Percentiles rank a stretch among this genome's conserved stretches.
phyloP scores from a whole-genome alignment of 2,888 invertebrate species.

The Torymus auratus region DNA sequence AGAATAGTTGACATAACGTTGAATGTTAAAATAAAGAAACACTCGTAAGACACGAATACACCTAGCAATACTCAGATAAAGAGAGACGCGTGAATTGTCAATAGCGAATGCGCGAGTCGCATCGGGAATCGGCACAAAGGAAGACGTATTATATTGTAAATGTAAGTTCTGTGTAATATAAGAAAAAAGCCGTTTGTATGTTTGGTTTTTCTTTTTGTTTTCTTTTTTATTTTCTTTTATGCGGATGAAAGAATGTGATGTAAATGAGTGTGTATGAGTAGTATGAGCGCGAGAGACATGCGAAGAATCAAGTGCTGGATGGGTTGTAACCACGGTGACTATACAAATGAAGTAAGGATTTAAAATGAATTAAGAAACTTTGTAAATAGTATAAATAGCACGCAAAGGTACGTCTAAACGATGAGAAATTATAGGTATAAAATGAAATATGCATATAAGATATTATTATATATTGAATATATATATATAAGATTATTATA shows the following conservation, averaged over 20 bases:
- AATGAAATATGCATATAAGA: conserved; percentile 75
- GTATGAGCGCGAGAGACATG: conserved; percentile 50
- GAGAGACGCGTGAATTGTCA: conserved; percentile 45
- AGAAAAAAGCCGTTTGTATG: conserved; percentile 57
- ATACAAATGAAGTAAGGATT: conserved; percentile 59
- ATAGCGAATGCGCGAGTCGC: conserved; percentile 57
- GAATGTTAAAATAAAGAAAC: conserved; percentile 23
- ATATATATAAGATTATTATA: conserved; percentile 67
- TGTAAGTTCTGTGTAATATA: conserved; percentile 64
- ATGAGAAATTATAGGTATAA: conserved; percentile 73
- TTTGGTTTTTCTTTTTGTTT: conserved; percentile 48
- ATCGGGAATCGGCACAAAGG: conserved; percentile 65
- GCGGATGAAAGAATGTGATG: conserved; percentile 43
- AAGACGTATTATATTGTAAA: conserved; percentile 61
- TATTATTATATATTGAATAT: conserved; percentile 74
- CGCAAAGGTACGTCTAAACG: conserved; percentile 68
- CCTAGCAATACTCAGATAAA: conserved; percentile 62
- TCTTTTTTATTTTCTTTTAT: conserved; percentile 51
- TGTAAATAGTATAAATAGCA: conserved; percentile 76
- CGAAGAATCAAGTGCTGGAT: conserved; percentile 53
- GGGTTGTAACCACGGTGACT: conserved; percentile 66
- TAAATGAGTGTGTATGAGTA: conserved; percentile 13
- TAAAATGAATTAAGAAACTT: conserved; percentile 57
- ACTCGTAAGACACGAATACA: conserved; percentile 38
- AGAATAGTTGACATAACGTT: background rate